Percentiles rank a stretch among this genome's conserved stretches.
These are phyloP conservation scores for Stenchaetothrips biformis DNA, from an alignment of 2,888 invertebrate genomes.

Conservation along the genomic window DNA sequence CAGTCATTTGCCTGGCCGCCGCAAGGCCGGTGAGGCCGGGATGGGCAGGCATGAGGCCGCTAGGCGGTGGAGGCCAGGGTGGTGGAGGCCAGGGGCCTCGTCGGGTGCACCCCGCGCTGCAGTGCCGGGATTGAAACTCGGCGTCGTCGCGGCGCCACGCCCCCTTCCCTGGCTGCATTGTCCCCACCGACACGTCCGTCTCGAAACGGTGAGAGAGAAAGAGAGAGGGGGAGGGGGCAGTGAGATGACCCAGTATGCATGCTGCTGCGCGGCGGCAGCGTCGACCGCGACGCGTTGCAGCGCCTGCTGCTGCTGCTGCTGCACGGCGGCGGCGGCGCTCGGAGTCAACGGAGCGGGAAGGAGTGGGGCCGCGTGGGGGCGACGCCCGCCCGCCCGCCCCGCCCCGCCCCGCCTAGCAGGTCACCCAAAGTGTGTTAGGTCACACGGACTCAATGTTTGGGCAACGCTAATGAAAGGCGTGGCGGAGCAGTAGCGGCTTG, in stretches of 20 bases:
- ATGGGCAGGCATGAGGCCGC: too few relatives aligned
- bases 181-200: constrained; percentile 8
- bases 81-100: too few relatives aligned
- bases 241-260: constrained; percentile 18
- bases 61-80: too few relatives aligned
- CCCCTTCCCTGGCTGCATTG: neutral
- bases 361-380: neutral
- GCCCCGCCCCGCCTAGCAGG: neutral
- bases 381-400: neutral
- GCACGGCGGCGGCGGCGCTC: neutral
- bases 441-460: constrained; percentile 24
- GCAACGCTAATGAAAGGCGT: constrained; percentile 7
- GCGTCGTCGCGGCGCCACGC: neutral
- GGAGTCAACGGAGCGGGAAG: constrained; percentile 2
- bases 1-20: neutral
- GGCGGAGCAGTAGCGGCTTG: too few relatives aligned
- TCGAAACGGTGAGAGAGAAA: neutral
- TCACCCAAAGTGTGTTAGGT: constrained; percentile 21
- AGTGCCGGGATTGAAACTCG: neutral
- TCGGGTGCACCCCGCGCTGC: neutral
- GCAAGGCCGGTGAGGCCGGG: too few relatives aligned
- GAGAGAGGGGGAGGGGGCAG: neutral
- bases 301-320: neutral
- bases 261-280: neutral
- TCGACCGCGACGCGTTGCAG: neutral